Base-by-base conservation (phyloP, 2,113 vertebrate genomes). In the Campylomormyrus tamandua region DNA sequence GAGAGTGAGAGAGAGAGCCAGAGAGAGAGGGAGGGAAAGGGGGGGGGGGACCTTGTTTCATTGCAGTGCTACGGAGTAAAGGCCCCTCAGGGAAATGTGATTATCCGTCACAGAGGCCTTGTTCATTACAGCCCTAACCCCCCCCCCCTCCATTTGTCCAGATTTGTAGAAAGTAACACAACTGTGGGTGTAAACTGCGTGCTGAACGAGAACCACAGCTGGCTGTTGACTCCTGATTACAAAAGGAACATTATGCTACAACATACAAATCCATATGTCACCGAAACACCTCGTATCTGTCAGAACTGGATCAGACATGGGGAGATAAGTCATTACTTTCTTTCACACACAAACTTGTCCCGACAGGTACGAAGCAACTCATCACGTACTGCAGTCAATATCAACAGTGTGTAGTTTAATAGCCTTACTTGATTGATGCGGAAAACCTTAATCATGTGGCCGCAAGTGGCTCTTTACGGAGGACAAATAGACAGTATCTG, bases 41-140 rank as follows among this genome's bases (percentile, higher is more conserved):
- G 46, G 50, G 15, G 52, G 52, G 1, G 52, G 17, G 27, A 49
- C 1, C 48, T 89, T 56, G 19, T 89, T 83, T 56, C 21, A 56
- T 58, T 56, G 35, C 89, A 56, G 77, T 83, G 66, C 27, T 50
- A 70, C 2, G 46, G 31, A 53, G 70, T 70, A 89, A 52, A 70
- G 88, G 52, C 6, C 50, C 48, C 50, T 48, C 49, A 58, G 77
- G 21, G 35, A 84, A 84, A 89, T 46, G 77, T 58, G 89, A 83
- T 89, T 89, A 89, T 84, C 77, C 3, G 13, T 53, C 89, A 58
- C 70, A 83, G 89, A 83, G 52, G n/a, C 35, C 50, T 77, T 77
- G n/a, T 58, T 89, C 42, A 83, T 89, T 83, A 53, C 70, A 39
- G 3, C 31, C 88, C 49, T 50, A 50, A 15, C 10, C 17, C 11